These are phyloP conservation scores for Aporophyla lueneburgensis DNA, from an alignment of 2,888 invertebrate genomes.

Conservation along the genomic window DNA sequence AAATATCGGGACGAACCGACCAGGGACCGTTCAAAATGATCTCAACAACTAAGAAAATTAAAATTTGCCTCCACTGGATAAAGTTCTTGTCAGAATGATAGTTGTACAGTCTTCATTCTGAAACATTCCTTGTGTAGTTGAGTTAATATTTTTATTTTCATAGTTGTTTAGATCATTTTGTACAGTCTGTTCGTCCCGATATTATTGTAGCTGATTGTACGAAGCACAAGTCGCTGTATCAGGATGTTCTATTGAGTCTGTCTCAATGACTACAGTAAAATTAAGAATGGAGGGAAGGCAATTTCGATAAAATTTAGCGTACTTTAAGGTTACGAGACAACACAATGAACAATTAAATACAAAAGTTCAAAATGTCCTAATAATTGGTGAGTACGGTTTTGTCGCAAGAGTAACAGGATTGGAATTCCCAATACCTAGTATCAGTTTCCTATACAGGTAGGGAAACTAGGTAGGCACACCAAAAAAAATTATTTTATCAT, in stretches of 20 bases:
- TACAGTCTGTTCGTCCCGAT: no score
- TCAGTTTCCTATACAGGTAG: neutral
- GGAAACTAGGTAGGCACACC: neutral
- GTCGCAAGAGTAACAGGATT: neutral
- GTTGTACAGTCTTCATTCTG: no score
- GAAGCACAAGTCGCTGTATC: neutral
- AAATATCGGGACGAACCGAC: no score
- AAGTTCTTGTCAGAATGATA: no score
- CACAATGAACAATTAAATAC: conserved; percentile 39
- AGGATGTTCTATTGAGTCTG: conserved; percentile 11
- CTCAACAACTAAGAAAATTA: no score
- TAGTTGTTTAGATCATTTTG: no score
- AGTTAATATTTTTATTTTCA: no score
- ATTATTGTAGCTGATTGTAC: neutral
- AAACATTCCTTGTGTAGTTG: no score
- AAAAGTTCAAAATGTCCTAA: neutral
- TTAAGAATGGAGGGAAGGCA: conserved; percentile 42
- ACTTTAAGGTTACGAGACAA: neutral
- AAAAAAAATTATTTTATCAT: neutral
- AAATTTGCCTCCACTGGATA: no score
- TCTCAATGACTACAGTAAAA: neutral
- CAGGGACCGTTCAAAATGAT: no score
- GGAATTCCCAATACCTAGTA: neutral
- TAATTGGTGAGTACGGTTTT: neutral
- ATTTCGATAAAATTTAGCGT: conserved; percentile 11